Conservation (phyloP, 2,888 invertebrate genomes). For the Norana najaformis region DNA sequence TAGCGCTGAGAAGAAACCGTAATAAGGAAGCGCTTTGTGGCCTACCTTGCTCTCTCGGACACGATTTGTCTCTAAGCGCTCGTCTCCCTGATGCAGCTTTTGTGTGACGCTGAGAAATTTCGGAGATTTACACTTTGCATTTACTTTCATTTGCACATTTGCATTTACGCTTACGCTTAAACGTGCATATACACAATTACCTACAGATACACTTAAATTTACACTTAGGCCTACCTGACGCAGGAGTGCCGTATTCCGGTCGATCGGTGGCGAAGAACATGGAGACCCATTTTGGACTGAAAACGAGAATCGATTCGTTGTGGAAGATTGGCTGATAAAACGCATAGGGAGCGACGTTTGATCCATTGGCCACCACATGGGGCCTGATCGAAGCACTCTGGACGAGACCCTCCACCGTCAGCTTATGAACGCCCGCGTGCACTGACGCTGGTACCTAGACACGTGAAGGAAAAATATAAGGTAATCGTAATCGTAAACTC, state of each 20-base stretch:
- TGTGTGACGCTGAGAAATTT: no score
- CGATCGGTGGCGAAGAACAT: conserved; percentile 93
- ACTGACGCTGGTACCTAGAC: conserved; percentile 79
- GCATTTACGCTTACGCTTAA: no score
- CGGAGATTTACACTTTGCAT: no score
- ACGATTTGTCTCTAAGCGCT: no score
- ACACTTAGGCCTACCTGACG: conserved; percentile 69
- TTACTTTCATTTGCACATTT: no score
- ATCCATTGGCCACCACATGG: conserved; percentile 19
- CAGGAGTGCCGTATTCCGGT: conserved; percentile 90
- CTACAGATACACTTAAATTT: no score
- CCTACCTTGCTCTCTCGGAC: no score
- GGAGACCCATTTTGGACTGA: conserved; percentile 88
- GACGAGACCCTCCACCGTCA: conserved; percentile 80
- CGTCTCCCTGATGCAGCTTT: no score
- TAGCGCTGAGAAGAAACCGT: no score
- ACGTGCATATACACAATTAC: no score
- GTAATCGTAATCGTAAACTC: no score
- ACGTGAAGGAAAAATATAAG: background rate
- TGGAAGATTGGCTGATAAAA: conserved; percentile 72
- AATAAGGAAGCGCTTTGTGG: no score
- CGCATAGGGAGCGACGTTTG: conserved; percentile 21
- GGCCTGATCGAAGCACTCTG: background rate
- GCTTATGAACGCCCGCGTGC: conserved; percentile 79
- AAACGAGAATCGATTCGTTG: conserved; percentile 82